Conservation (phyloP, 2,888 invertebrate genomes). For the Drosophila eohydei region DNA sequence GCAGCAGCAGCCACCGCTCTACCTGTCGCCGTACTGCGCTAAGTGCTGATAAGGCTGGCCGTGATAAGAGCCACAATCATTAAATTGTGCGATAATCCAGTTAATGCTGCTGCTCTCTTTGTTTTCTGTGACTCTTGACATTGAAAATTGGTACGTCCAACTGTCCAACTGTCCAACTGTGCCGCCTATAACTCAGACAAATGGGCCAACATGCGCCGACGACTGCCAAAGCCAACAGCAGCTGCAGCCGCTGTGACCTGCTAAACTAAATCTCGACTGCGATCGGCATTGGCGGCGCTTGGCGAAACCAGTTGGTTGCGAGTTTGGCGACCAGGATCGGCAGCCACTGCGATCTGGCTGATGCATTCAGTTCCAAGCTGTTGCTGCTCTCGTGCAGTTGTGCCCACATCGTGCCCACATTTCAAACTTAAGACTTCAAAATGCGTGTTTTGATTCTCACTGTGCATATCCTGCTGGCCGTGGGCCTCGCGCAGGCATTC, state of each 20-base stretch:
- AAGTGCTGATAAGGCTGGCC: constrained; percentile 20
- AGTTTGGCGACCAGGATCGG: constrained; percentile 46
- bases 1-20: neutral
- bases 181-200: constrained; percentile 55
- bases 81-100: constrained; percentile 35
- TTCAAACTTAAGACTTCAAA: constrained; percentile 7
- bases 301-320: constrained; percentile 64
- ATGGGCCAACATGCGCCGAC: constrained; percentile 39
- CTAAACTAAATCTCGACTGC: constrained; percentile 66
- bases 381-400: constrained; percentile 71
- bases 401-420: constrained; percentile 42
- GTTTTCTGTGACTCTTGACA: constrained; percentile 22
- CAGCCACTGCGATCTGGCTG: constrained; percentile 41
- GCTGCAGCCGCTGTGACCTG: constrained; percentile 56
- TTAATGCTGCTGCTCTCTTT: neutral
- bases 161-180: too few species aligned
- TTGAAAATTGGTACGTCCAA: constrained; percentile 22
- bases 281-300: neutral
- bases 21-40: neutral
- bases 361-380: constrained; percentile 69
- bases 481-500: constrained; percentile 36
- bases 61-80: constrained; percentile 25
- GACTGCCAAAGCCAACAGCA: neutral
- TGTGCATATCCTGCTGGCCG: constrained; percentile 55
- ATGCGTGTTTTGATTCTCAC: constrained; percentile 48